A percentile compares a stretch with the other conserved stretches of the same genome.
These are phyloP conservation scores for Myotis findleyi DNA, from an alignment of 2,797 vertebrate species.

Conservation along the genomic window DNA sequence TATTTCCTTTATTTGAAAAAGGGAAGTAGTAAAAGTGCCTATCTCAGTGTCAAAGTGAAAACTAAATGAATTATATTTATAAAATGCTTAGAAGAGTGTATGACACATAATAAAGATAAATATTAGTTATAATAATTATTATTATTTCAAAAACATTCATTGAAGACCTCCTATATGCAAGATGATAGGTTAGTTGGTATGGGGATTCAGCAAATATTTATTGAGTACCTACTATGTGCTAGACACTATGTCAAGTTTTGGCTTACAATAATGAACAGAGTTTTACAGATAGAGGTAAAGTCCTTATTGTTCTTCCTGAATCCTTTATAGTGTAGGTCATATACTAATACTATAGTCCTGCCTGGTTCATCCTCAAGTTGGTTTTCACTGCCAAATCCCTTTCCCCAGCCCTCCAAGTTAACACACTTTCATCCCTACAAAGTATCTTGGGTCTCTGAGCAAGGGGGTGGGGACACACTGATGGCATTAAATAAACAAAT, in stretches of 20 bases:
- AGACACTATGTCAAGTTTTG: background rate
- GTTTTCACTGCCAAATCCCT: background rate
- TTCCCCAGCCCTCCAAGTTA: background rate
- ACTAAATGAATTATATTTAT: background rate
- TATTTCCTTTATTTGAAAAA: background rate
- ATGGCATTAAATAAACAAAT: background rate
- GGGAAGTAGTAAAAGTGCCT: background rate
- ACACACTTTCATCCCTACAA: background rate
- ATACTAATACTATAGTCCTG: background rate
- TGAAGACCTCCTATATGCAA: background rate
- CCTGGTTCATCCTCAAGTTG: background rate
- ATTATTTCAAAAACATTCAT: background rate
- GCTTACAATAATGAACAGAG: background rate
- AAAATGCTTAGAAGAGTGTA: background rate
- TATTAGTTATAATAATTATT: background rate
- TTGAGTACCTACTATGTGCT: background rate
- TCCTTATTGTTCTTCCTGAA: background rate
- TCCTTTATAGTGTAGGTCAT: background rate
- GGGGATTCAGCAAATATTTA: background rate
- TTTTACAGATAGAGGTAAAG: background rate
- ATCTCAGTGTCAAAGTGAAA: background rate
- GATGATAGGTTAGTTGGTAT: background rate
- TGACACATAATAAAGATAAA: background rate
- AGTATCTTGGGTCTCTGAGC: background rate
- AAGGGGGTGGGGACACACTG: background rate